Conservation (phyloP, 1,140 invertebrate genomes). For the Drosophila auraria region DNA sequence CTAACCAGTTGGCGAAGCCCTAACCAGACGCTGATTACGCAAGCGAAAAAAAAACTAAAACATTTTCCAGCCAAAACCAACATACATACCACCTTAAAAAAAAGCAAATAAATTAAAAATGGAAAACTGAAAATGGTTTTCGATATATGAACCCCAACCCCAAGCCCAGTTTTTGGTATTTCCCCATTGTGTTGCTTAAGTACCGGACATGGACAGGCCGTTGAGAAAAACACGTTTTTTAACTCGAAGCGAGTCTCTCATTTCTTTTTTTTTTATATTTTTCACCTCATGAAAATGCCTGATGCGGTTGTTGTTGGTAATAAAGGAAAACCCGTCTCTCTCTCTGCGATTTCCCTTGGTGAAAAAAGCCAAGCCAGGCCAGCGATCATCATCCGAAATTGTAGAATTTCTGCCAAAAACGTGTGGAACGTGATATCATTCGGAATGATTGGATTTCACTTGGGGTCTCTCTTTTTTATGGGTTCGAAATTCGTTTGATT, state of each 20-base stretch:
- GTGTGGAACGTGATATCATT: conserved; percentile 51
- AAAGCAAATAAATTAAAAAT: conserved; percentile 1
- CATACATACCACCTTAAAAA: background rate
- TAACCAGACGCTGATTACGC: conserved; percentile 33
- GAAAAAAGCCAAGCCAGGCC: conserved; percentile 19
- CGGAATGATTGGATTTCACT: conserved; percentile 37
- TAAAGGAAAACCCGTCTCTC: conserved; percentile 35
- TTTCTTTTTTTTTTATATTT: conserved; percentile 24
- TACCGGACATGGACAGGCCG: conserved; percentile 52
- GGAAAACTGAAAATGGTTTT: conserved; percentile 27
- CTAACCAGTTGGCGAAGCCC: conserved; percentile 26
- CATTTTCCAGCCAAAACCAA: conserved; percentile 20
- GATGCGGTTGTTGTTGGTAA: conserved; percentile 9
- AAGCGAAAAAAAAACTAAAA: conserved; percentile 35
- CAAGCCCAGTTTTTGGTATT: conserved; percentile 9
- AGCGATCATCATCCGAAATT: conserved; percentile 26
- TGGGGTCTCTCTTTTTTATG: background rate
- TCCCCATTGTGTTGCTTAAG: conserved; percentile 47
- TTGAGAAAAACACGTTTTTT: conserved; percentile 48
- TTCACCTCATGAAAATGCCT: conserved; percentile 41
- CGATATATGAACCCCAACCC: conserved; percentile 20
- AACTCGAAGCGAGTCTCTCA: conserved; percentile 22
- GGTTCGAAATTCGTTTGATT: conserved; percentile 9
- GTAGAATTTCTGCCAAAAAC: conserved; percentile 51
- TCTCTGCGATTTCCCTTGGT: conserved; percentile 33